Conservation (phyloP, 2,888 invertebrate species). For the Apamea sordens region DNA sequence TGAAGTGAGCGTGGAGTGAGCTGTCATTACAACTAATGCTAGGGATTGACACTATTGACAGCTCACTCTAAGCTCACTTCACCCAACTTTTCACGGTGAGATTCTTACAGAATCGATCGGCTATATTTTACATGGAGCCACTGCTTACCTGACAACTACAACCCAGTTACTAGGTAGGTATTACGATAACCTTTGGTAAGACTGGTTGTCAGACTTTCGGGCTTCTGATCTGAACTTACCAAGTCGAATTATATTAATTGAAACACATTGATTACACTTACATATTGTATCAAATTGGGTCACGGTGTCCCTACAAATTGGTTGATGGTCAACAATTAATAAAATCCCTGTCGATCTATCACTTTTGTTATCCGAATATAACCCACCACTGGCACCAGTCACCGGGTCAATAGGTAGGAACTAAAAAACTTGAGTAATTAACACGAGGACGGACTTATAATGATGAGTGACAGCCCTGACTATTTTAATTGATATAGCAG, state of each 20-base stretch:
- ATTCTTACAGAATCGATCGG: too few relatives aligned
- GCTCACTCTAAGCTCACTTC: too few relatives aligned
- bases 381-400: conserved; percentile 5
- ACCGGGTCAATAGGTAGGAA: conserved; percentile 36
- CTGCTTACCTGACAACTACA: not conserved
- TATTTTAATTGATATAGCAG: conserved; percentile 61
- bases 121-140: not conserved
- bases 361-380: conserved; percentile 3
- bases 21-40: too few relatives aligned
- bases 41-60: too few relatives aligned
- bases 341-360: conserved; percentile 29
- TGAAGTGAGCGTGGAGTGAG: too few relatives aligned
- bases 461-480: conserved; percentile 50
- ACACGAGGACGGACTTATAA: conserved; percentile 60
- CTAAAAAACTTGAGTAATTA: conserved; percentile 52
- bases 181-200: not conserved
- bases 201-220: not conserved
- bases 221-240: not conserved
- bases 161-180: not conserved
- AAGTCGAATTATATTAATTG: not conserved
- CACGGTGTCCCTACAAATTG: conserved; percentile 17
- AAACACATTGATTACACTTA: not conserved
- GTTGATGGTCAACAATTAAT: conserved; percentile 30
- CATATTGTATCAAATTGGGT: conserved; percentile 18
- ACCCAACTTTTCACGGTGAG: too few relatives aligned